These are phyloP conservation scores for Mesocentrotus franciscanus DNA, from an alignment of 53 echinoderm and acorn worm genomes.

Conservation along the genomic window DNA sequence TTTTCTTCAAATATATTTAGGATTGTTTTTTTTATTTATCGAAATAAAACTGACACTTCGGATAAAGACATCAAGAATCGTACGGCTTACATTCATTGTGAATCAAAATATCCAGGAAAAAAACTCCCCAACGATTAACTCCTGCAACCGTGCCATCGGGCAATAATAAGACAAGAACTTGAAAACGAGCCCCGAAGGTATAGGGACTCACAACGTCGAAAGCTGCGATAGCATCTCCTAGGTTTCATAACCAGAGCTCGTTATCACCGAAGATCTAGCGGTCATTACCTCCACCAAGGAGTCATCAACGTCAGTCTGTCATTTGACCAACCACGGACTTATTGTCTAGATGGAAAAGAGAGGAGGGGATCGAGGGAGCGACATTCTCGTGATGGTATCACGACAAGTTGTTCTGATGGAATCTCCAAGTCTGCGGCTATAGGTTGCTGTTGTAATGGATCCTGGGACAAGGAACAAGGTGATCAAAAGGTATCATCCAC, in stretches of 20 bases:
- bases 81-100: no score
- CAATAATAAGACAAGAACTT: background rate
- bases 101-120: no score
- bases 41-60: background rate
- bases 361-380: background rate
- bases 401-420: background rate
- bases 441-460: background rate
- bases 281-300: conserved; percentile 18
- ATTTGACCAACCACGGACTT: conserved; percentile 4
- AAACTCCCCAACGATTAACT: background rate
- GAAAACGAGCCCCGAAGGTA: background rate
- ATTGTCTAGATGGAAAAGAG: background rate
- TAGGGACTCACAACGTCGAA: background rate
- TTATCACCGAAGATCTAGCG: background rate
- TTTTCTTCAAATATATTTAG: no score
- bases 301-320: conserved; percentile 23
- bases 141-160: background rate
- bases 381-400: conserved; percentile 23
- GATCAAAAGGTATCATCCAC: background rate
- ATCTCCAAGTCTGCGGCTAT: background rate
- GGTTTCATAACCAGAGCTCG: conserved; percentile 2
- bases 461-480: background rate
- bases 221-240: background rate
- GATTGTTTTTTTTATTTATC: no score
- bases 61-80: background rate